Conservation (phyloP, 53 echinoderm and acorn worm species). For the Antedon mediterranea region DNA sequence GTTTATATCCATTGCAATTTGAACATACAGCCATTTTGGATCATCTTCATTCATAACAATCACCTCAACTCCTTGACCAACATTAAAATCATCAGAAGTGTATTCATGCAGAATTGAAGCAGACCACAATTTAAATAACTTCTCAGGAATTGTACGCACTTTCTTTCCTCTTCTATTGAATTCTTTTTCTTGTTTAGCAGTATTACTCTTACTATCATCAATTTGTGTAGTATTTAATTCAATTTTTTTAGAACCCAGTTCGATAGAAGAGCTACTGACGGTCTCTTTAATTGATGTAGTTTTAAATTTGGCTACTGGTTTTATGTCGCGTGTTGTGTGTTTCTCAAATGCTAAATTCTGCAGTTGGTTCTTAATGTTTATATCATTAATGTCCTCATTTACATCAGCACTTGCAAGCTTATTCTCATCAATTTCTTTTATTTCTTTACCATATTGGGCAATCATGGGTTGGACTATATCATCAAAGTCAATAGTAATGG, state of each 20-base stretch:
- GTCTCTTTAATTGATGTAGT: too few species aligned
- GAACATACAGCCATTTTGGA: conserved; percentile 26
- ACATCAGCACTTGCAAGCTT: neutral
- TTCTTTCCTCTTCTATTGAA: too few species aligned
- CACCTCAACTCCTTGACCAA: conserved; percentile 11
- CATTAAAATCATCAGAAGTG: conserved; percentile 4
- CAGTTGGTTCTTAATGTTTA: too few species aligned
- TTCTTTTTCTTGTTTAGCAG: too few species aligned
- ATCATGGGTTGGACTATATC: neutral
- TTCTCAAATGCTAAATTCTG: too few species aligned
- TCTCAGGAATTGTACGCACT: neutral
- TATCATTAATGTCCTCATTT: neutral
- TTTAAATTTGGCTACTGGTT: too few species aligned
- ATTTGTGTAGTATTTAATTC: too few species aligned
- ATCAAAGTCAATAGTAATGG: neutral
- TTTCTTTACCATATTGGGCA: neutral
- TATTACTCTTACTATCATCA: too few species aligned
- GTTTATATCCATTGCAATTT: neutral
- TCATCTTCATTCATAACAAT: conserved; percentile 21
- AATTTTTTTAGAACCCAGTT: too few species aligned
- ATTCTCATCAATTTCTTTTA: neutral
- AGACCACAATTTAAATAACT: neutral
- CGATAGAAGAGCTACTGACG: too few species aligned
- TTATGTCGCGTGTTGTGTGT: too few species aligned
- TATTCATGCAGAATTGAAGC: neutral